Base-by-base conservation (phyloP, 2,888 invertebrate genomes). In the Sussaba pulchella region DNA sequence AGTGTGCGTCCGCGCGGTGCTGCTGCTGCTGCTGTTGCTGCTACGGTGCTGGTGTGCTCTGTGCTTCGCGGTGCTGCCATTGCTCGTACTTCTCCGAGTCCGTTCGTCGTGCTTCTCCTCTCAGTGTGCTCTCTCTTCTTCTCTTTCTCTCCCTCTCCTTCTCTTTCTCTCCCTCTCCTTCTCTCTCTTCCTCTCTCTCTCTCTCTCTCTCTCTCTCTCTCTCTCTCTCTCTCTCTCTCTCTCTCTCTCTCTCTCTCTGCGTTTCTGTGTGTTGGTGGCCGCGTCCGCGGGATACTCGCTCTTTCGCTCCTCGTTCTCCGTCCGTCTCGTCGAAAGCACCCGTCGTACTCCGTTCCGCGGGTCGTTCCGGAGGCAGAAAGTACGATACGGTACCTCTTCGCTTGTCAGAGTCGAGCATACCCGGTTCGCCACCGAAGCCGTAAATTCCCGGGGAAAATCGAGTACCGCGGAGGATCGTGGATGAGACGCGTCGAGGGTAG, bases 1-100 rank as follows among this genome's bases (percentile, higher is more conserved):
- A 83, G 84, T 84, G 82, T 82, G 81, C 82, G 82, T 83, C 74
- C 73, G 79, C 78, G 78, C 76, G 50, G 9, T 66, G 50, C 50
- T n/a, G 66, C 45, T 41, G 31, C 73, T 75, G 41, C 39, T 61
- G 61, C 45, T 39, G 41, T 70, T 77, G 66, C 73, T 66, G 21
- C 61, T 72, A 52, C 17, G 24, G 47, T 77, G 64, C 64, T 64
- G 50, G 50, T 72, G 39, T 69, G 63, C 67, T 76, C 41, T 69
- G 50, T 77, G 70, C 36, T 61, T 63, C 73, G 66, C 54, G 31
- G 73, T 75, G 61, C 61, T 61, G 61, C 45, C 39, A 47, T 70
- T 77, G 66, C 73, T 66, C 39, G 63, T 73, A 54, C 73, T 66
- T 31, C 72, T 73, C 43, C 70, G 69, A 74, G 81, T 74, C 70